Conservation (phyloP, 2,888 invertebrate species). For the Caradrina clavipalpis region DNA sequence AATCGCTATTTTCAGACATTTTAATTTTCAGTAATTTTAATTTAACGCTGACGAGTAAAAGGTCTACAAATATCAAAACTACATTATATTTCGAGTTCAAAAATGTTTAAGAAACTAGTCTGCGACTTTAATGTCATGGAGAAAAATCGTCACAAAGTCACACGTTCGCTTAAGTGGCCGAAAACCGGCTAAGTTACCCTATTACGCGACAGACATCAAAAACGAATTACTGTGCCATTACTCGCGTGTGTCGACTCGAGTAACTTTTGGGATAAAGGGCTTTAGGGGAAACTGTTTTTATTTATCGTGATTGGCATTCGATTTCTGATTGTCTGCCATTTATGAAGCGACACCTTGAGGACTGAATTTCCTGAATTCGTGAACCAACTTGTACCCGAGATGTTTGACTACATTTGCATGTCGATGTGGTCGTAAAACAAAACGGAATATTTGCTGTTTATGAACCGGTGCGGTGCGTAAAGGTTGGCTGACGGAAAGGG, state of each 20-base stretch:
- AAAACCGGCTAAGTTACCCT: no score
- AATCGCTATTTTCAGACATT: no score
- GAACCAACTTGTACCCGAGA: constrained; percentile 12
- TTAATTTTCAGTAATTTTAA: no score
- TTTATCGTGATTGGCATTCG: constrained; percentile 64
- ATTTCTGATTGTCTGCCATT: constrained; percentile 57
- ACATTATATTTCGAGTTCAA: no score
- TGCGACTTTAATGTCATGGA: no score
- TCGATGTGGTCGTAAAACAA: constrained; percentile 53
- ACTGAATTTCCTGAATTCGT: constrained; percentile 26
- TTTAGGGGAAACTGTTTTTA: constrained; percentile 66
- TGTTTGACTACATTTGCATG: constrained; percentile 48
- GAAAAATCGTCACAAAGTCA: no score
- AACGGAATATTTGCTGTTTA: constrained; percentile 48
- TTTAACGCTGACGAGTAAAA: no score
- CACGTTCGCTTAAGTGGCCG: no score
- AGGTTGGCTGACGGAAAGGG: constrained; percentile 22
- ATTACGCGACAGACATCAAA: constrained; percentile 80
- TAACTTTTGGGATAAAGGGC: constrained; percentile 71
- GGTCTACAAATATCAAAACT: no score
- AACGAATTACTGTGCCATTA: constrained; percentile 80
- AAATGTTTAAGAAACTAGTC: no score
- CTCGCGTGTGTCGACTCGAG: constrained; percentile 72
- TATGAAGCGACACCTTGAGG: constrained; percentile 46
- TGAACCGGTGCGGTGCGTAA: constrained; percentile 37